phyloP scores from a whole-genome alignment of 2,113 vertebrate species.

The Girardinichthys multiradiatus region DNA sequence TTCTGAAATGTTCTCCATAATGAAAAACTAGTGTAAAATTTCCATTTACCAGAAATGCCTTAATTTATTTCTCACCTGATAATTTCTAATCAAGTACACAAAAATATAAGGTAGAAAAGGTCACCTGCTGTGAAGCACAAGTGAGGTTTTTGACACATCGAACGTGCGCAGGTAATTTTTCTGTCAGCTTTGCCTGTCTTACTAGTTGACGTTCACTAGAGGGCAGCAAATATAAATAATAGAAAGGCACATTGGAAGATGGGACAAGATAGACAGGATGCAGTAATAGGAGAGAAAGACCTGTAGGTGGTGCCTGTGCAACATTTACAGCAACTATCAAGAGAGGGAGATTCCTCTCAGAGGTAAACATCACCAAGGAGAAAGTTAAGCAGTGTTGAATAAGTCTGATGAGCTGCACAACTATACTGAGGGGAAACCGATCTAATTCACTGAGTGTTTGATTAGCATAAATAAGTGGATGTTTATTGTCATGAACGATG shows the following conservation, averaged over 20 bases:
- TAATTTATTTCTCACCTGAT: too few species aligned
- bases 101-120: too few species aligned
- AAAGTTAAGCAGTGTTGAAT: too few species aligned
- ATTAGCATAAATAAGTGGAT: neutral
- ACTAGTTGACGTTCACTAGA: constrained; percentile 35
- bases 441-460: neutral
- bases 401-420: too few species aligned
- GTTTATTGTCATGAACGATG: too few species aligned
- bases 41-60: too few species aligned
- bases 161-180: too few species aligned
- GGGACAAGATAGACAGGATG: constrained; percentile 3
- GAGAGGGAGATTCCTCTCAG: neutral
- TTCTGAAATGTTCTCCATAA: neutral
- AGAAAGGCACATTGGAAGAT: neutral
- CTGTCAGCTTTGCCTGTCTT: constrained; percentile 2
- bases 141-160: too few species aligned
- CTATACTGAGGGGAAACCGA: too few species aligned
- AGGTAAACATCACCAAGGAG: too few species aligned
- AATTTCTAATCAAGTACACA: too few species aligned
- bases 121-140: too few species aligned
- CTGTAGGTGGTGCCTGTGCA: neutral
- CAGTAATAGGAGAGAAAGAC: constrained; percentile 10
- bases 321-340: neutral
- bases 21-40: neutral
- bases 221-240: constrained; percentile 39